Evolutionary conservation across 1,140 invertebrate genomes (phyloP).

Genomic region (Atta cephalotes): DNA sequence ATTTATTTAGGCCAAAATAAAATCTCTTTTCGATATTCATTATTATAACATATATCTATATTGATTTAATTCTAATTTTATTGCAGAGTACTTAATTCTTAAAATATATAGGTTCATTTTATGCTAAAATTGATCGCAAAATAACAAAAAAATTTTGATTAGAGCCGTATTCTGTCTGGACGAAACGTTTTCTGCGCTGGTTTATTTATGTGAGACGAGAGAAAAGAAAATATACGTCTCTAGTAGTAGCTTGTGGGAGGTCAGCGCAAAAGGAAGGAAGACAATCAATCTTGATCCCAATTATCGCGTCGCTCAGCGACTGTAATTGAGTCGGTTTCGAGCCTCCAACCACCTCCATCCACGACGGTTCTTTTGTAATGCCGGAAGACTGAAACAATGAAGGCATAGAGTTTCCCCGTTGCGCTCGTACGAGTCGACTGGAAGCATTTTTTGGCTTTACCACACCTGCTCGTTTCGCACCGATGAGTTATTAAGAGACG

Average conservation of each 20-base stretch:
- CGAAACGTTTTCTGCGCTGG: constrained; percentile 30
- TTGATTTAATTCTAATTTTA: constrained; percentile 12
- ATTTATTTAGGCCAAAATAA: not conserved
- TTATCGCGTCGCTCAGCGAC: constrained; percentile 82
- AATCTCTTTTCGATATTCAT: not conserved
- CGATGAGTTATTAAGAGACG: constrained; percentile 66
- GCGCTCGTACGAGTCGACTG: constrained; percentile 37
- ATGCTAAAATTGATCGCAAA: constrained; percentile 7
- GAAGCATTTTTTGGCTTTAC: constrained; percentile 60
- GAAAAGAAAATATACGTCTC: constrained; percentile 42
- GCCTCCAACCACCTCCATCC: constrained; percentile 33
- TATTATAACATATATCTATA: not conserved
- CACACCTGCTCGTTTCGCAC: constrained; percentile 52
- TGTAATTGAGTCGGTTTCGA: constrained; percentile 81
- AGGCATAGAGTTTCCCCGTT: constrained; percentile 65
- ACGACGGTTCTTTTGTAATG: constrained; percentile 64
- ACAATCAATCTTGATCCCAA: constrained; percentile 84
- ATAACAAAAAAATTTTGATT: not conserved
- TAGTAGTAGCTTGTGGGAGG: constrained; percentile 64
- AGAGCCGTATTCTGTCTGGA: not conserved
- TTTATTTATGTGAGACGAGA: constrained; percentile 50
- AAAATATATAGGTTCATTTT: not conserved
- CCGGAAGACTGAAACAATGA: constrained; percentile 77
- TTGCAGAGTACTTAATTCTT: not conserved
- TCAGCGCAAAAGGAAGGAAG: constrained; percentile 69